Evolutionary conservation across 1,140 invertebrate genomes (phyloP), one percentile per base, ranked within the genome.

Genomic region (Araneus ventricosus): DNA sequence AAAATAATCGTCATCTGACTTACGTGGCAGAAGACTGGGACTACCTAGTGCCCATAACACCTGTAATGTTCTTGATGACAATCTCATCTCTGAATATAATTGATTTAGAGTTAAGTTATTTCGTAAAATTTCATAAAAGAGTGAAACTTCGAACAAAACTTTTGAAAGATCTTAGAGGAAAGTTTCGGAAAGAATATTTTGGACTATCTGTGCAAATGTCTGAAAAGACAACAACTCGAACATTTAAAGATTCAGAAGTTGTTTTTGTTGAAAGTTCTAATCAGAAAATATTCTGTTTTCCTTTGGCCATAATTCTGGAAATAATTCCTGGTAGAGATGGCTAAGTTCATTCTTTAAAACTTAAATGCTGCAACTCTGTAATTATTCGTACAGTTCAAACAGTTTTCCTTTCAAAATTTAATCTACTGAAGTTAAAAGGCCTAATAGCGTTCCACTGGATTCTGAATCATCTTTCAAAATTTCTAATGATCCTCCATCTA

Each of bases 1-100:
- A 63, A 7, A 96, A 96, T 94, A 95, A 94, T n/a, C 52, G 75
- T 20, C 86, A 70, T 14, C 30, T 93, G n/a, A 93, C 86, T 20
- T 61, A 88, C 59, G 24, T 88, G n/a, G 27, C 30, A 61, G 57
- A 94, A 63, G 94, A 80, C 20, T 75, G 82, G 6, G 6, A n/a
- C 4, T 27, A 80, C 20, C 52, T 85, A 22, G 34, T 0, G 17
- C 70, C 61, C 79, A 27, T 93, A 41, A 87, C 34, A 30, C 67
- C 84, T 39, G 17, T 14, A 24, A 22, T 79, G n/a, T 88, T 93
- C 52, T 52, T 87, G 2, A 80, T 85, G 52, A 84, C 84, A 24
- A 30, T 45, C 41, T 2, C 39, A 27, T n/a, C 30, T 8, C 59
- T 14, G 37, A 34, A 39, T 67, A 37, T 86, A 24, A 79, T 41